Evolutionary conservation across 2,797 vertebrate species (phyloP).

Genomic region (Spondyliosoma cantharus): DNA sequence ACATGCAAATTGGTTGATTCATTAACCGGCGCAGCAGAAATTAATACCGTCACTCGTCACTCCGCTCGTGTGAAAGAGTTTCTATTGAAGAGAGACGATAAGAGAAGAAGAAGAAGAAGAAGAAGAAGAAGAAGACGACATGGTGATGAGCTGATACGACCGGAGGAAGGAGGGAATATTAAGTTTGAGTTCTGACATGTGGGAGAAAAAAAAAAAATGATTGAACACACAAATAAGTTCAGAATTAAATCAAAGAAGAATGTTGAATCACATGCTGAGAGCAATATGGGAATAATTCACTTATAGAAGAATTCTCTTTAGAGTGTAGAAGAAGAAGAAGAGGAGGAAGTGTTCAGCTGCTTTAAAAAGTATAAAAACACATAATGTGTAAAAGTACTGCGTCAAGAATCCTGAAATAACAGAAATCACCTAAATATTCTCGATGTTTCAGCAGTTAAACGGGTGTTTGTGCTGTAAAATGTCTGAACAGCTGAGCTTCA

Average conservation of each 20-base stretch:
- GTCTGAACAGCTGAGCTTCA: no score
- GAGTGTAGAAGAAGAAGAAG: not conserved
- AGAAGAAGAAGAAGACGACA: not conserved
- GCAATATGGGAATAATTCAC: not conserved
- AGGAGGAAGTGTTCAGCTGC: not conserved
- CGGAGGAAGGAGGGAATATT: no score
- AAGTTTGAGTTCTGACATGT: not conserved
- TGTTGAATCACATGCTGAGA: not conserved
- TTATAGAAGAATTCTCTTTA: not conserved
- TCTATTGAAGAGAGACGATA: not conserved
- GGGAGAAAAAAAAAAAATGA: not conserved
- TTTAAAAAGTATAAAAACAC: not conserved
- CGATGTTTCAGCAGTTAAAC: no score
- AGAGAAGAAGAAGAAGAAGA: not conserved
- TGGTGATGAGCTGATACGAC: not conserved
- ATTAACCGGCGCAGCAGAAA: conserved; percentile 12
- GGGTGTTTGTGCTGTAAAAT: not conserved
- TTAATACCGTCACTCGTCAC: not conserved
- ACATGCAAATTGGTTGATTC: conserved; percentile 20
- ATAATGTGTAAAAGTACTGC: no score
- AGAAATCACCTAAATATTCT: no score
- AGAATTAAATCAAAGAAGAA: not conserved
- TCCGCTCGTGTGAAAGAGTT: not conserved
- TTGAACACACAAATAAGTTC: not conserved
- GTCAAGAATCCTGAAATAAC: no score